phyloP scores from a whole-genome alignment of 2,888 invertebrate species.

The Exephanes ischioxanthus region DNA sequence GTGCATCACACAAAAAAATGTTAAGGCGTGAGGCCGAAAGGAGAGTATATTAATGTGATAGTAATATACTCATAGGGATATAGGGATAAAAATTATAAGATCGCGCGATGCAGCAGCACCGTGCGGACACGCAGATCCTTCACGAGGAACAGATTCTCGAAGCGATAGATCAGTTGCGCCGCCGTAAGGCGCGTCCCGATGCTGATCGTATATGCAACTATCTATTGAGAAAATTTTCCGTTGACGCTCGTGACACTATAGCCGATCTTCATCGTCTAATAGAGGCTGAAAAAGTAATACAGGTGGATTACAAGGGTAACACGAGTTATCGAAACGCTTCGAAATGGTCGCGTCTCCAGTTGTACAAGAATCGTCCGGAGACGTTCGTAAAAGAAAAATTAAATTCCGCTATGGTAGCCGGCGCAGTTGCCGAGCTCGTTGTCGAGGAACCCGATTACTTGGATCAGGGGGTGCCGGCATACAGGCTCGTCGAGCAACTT shows the following conservation, averaged over 20 bases:
- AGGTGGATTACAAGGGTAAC: constrained; percentile 95
- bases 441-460: constrained; percentile 90
- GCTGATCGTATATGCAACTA: constrained; percentile 93
- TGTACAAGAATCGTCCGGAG: constrained; percentile 84
- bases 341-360: constrained; percentile 87
- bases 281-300: constrained; percentile 90
- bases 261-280: constrained; percentile 91
- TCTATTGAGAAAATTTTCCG: constrained; percentile 91
- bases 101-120: constrained; percentile 77
- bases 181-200: constrained; percentile 94
- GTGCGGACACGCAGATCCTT: constrained; percentile 87
- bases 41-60: constrained; percentile 6
- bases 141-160: constrained; percentile 92
- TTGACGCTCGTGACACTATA: constrained; percentile 89
- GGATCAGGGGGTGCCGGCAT: constrained; percentile 90
- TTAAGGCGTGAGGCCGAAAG: not conserved
- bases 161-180: constrained; percentile 93
- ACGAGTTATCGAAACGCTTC: constrained; percentile 94
- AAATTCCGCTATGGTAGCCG: constrained; percentile 86
- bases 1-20: too few relatives aligned
- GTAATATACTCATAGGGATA: not conserved
- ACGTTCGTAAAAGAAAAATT: constrained; percentile 86
- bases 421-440: constrained; percentile 90
- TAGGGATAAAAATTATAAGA: not conserved
- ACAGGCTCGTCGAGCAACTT: constrained; percentile 89